A percentile compares a stretch with the other conserved stretches of the same genome.
Conservation (phyloP, 2,113 vertebrate genomes). For the Tragelaphus imberbis region DNA sequence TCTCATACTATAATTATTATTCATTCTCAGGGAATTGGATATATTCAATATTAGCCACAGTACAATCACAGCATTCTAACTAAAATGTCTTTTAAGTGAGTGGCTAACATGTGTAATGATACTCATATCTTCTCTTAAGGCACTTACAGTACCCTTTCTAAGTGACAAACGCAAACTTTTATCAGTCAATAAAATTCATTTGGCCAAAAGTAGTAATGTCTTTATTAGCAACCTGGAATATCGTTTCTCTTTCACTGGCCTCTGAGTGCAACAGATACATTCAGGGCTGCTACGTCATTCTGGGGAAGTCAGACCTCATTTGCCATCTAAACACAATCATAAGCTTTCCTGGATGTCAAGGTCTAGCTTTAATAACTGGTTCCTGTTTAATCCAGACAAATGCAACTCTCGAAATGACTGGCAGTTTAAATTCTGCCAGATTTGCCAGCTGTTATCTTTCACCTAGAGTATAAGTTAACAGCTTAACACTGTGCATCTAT, state of each 20-base stretch:
- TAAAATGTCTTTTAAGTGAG: neutral
- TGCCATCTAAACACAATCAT: constrained; percentile 36
- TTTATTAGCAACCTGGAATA: neutral
- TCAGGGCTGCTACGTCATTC: neutral
- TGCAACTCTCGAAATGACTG: constrained; percentile 73
- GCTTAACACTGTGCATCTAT: neutral
- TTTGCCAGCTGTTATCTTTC: constrained; percentile 74
- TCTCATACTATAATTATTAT: constrained; percentile 51
- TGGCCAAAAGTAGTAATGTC: neutral
- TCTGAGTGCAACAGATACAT: neutral
- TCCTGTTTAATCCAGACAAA: constrained; percentile 79
- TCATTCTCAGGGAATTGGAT: constrained; percentile 37
- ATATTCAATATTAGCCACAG: neutral
- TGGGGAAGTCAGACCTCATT: constrained; percentile 6
- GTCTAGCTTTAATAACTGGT: constrained; percentile 77
- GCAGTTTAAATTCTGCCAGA: constrained; percentile 63
- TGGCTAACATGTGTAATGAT: constrained; percentile 13
- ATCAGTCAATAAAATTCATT: neutral
- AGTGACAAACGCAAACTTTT: neutral
- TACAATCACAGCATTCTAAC: neutral
- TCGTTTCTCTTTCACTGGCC: neutral
- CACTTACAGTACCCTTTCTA: neutral
- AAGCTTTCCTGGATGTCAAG: constrained; percentile 59
- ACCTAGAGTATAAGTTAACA: constrained; percentile 63
- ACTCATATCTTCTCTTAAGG: neutral